A percentile compares a stretch with the other conserved stretches of the same genome.
These are phyloP conservation scores for Alauda arvensis DNA, from an alignment of 2,797 vertebrate genomes.

Conservation along the genomic window DNA sequence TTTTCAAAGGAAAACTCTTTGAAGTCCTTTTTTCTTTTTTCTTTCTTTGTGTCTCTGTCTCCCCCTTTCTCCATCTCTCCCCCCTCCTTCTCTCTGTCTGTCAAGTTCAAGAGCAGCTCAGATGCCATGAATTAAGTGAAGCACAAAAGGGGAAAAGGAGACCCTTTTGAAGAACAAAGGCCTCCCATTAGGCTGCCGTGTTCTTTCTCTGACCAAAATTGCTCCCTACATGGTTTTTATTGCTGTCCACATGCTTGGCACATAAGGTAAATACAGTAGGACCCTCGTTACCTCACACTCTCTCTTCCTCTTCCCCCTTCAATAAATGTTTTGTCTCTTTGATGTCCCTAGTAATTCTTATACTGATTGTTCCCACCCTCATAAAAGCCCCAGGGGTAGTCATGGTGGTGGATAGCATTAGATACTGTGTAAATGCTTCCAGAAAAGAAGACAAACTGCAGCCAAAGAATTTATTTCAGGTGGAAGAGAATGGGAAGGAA, in stretches of 20 bases:
- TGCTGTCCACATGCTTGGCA: slow-evolving; percentile 71
- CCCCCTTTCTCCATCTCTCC: slow-evolving; percentile 52
- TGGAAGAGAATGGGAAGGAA: slow-evolving; percentile 53
- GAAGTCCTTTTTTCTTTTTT: slow-evolving; percentile 65
- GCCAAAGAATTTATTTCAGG: slow-evolving; percentile 52
- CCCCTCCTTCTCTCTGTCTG: slow-evolving; percentile 68
- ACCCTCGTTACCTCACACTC: slow-evolving; percentile 67
- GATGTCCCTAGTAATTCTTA: slow-evolving; percentile 70
- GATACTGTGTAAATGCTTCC: slow-evolving; percentile 59
- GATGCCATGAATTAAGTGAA: slow-evolving; percentile 79
- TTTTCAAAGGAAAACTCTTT: slow-evolving; percentile 72
- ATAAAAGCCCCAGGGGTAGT: slow-evolving; percentile 57
- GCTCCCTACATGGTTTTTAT: slow-evolving; percentile 71
- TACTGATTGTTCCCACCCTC: slow-evolving; percentile 64
- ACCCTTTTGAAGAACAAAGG: slow-evolving; percentile 80
- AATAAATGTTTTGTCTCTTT: slow-evolving; percentile 65
- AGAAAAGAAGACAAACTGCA: slow-evolving; percentile 61
- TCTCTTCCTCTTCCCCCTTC: slow-evolving; percentile 56
- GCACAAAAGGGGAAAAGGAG: slow-evolving; percentile 78
- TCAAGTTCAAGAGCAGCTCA: slow-evolving; percentile 82
- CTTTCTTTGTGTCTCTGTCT: slow-evolving; percentile 65
- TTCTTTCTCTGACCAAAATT: slow-evolving; percentile 76
- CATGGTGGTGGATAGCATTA: slow-evolving; percentile 54
- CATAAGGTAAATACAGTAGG: slow-evolving; percentile 75
- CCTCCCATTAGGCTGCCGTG: slow-evolving; percentile 76